phyloP scores from a whole-genome alignment of 2,888 invertebrate genomes.

The Philonicus albiceps region DNA sequence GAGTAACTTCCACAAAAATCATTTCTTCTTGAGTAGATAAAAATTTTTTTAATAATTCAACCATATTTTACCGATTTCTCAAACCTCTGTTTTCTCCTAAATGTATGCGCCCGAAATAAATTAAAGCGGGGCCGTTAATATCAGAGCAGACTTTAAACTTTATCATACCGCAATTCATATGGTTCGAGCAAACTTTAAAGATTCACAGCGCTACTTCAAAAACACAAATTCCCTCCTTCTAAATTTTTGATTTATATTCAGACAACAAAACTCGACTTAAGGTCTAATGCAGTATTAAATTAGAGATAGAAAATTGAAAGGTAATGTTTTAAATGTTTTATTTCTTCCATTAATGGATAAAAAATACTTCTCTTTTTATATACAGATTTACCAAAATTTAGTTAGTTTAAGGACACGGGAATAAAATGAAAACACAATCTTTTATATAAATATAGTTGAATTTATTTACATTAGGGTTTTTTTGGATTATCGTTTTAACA shows the following conservation, averaged over 20 bases:
- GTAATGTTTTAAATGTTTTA: too few species aligned
- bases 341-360: too few species aligned
- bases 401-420: neutral
- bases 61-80: neutral
- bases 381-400: neutral
- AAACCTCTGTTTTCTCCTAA: neutral
- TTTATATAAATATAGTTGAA: slow-evolving; percentile 30
- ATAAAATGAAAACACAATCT: neutral
- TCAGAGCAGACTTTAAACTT: neutral
- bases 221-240: too few species aligned
- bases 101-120: neutral
- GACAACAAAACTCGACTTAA: too few species aligned
- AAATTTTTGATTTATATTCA: too few species aligned
- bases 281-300: too few species aligned
- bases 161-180: too few species aligned
- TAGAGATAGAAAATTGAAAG: too few species aligned
- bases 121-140: neutral
- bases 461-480: slow-evolving; percentile 26
- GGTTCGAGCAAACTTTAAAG: neutral
- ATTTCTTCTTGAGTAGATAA: too few species aligned
- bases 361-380: too few species aligned
- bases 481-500: slow-evolving; percentile 25
- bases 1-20: too few species aligned
- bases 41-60: neutral
- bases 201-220: neutral